phyloP scores from a whole-genome alignment of 2,888 invertebrate genomes.

The Aradus depressus region DNA sequence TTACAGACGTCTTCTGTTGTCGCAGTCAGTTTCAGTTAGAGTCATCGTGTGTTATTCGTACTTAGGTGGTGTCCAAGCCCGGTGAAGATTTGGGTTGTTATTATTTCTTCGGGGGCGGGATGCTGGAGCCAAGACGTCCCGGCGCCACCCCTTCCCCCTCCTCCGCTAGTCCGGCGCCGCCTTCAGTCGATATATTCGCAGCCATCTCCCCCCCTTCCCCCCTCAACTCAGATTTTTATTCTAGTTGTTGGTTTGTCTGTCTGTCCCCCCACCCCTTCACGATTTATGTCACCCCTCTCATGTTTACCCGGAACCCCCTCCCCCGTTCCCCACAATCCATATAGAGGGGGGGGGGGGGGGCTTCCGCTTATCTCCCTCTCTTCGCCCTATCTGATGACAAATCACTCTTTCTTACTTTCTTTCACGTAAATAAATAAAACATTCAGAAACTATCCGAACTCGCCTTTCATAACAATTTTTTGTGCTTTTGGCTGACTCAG shows the following conservation, averaged over 20 bases:
- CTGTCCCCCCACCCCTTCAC: neutral
- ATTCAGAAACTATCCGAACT: no score
- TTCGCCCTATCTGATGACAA: neutral
- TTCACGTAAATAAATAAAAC: no score
- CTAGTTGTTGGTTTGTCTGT: conserved; percentile 9
- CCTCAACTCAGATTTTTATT: neutral
- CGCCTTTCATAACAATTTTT: no score
- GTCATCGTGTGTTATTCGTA: no score
- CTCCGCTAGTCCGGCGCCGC: neutral
- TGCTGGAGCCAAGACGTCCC: conserved; percentile 13
- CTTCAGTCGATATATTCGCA: neutral
- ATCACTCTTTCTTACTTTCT: neutral
- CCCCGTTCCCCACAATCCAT: neutral
- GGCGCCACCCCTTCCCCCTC: conserved; percentile 8
- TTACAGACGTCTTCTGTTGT: no score
- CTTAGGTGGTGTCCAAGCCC: no score
- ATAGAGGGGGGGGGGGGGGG: neutral
- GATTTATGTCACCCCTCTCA: neutral
- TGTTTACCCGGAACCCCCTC: neutral
- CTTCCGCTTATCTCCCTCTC: neutral
- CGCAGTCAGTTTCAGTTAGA: no score
- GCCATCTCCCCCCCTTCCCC: neutral
- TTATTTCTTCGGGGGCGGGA: conserved; percentile 8
- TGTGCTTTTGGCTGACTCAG: no score
- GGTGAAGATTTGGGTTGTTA: no score